A percentile compares a stretch with the other conserved stretches of the same genome.
phyloP scores from a whole-genome alignment of 2,888 invertebrate genomes.

The Tetropium fuscum region DNA sequence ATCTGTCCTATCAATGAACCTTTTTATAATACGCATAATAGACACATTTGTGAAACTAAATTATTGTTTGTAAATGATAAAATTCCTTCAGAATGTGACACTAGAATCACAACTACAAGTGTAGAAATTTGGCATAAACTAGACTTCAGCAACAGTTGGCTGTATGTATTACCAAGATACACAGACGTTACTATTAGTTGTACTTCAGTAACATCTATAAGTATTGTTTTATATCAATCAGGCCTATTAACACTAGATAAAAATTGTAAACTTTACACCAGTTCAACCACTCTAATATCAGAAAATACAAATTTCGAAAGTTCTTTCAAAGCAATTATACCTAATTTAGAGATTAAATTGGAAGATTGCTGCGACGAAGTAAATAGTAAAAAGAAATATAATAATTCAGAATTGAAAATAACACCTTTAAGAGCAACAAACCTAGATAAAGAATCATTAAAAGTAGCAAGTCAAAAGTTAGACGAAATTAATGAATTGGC shows the following conservation, averaged over 20 bases:
- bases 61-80: background rate
- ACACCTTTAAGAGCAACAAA: no score
- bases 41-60: slow-evolving; percentile 22
- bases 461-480: no score
- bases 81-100: slow-evolving; percentile 17
- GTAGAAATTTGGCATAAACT: slow-evolving; percentile 22
- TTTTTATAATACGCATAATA: background rate
- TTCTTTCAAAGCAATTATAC: background rate
- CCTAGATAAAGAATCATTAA: no score
- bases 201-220: background rate
- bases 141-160: slow-evolving; percentile 3
- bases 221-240: background rate
- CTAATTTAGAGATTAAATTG: background rate
- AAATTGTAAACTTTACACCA: slow-evolving; percentile 9
- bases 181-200: slow-evolving; percentile 15
- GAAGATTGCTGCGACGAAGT: slow-evolving; percentile 17
- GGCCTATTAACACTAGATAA: background rate
- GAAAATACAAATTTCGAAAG: background rate
- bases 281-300: background rate
- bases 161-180: slow-evolving; percentile 3
- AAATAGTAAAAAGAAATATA: no score
- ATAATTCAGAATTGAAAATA: no score
- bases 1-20: slow-evolving; percentile 1
- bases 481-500: no score
- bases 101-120: background rate